Percentiles rank a stretch among this genome's conserved stretches.
These are phyloP conservation scores for Natator depressus DNA, from an alignment of 2,113 vertebrate species.

Conservation along the genomic window DNA sequence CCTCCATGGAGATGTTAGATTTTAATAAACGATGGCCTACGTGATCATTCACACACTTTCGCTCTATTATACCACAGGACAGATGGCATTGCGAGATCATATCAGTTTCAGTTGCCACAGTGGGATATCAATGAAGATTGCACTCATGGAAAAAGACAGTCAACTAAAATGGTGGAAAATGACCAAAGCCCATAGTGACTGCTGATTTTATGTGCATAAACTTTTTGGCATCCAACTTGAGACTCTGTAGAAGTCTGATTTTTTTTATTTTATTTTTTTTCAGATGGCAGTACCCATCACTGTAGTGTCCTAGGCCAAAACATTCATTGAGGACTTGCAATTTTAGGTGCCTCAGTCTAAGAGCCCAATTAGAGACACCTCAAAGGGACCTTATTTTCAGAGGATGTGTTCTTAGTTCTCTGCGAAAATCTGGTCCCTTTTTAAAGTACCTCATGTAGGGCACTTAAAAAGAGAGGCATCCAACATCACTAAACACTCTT, in stretches of 20 bases:
- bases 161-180: fast-evolving
- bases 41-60: neutral
- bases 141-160: neutral
- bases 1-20: neutral
- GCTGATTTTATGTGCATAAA: fast-evolving
- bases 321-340: neutral
- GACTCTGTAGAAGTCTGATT: neutral
- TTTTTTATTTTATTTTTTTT: neutral
- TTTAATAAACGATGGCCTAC: neutral
- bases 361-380: neutral
- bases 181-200: neutral
- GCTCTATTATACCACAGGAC: neutral
- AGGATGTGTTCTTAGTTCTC: neutral
- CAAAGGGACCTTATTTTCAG: neutral
- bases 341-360: neutral
- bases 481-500: neutral
- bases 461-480: neutral
- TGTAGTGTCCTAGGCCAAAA: neutral
- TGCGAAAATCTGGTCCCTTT: neutral
- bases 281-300: neutral
- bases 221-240: neutral
- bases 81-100: neutral
- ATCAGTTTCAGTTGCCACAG: neutral
- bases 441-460: neutral
- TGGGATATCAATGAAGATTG: no score